Base-by-base conservation (phyloP, 2,797 vertebrate genomes). In the Malurus splendens region DNA sequence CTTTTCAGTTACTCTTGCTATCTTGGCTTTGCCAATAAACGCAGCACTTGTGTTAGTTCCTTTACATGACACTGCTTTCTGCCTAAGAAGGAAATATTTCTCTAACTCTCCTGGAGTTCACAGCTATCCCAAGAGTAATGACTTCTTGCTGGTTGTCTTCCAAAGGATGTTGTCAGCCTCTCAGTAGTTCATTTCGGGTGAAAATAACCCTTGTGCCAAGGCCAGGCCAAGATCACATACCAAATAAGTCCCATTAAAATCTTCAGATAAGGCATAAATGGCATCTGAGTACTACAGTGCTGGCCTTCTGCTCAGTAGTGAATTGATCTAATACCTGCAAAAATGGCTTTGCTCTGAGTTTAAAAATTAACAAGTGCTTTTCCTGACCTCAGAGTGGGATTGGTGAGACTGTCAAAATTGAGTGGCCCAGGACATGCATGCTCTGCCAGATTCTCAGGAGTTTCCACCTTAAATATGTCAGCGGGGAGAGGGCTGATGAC, bases 1-100 rank as follows among this genome's bases (percentile, higher is more conserved):
- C 82, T 89, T 86, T 82, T 70, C 54, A 67, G 66, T 72, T 75
- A 56, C 32, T 84, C 32, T 79, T 66, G 68, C 77, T 90, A 41
- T 86, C 45, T 57, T 61, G 84, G 30, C 61, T 39, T 64, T 89
- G 64, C 82, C 72, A 87, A 44, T 67, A 79, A 89, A 42, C 36
- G 36, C 70, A 71, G 71, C n/a, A 13, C 44, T 93, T 67, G 50
- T 7, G 4, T 74, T 87, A 3, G 4, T 64, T 82, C 51, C 77
- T 87, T 84, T 87, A 16, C 75, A 60, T 67, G 89, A 93, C 57
- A 64, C 85, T 79, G 71, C 56, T 89, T 90, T 93, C 92, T 95
- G 92, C 94, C 93, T 94, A 94, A 94, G 93, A 93, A 79, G 89
- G 92, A 95, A 93, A 89, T 87, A 93, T 67, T 94, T 94, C 77